Evolutionary conservation across 2,888 invertebrate species (phyloP).

Genomic region (Morpho deidamia): DNA sequence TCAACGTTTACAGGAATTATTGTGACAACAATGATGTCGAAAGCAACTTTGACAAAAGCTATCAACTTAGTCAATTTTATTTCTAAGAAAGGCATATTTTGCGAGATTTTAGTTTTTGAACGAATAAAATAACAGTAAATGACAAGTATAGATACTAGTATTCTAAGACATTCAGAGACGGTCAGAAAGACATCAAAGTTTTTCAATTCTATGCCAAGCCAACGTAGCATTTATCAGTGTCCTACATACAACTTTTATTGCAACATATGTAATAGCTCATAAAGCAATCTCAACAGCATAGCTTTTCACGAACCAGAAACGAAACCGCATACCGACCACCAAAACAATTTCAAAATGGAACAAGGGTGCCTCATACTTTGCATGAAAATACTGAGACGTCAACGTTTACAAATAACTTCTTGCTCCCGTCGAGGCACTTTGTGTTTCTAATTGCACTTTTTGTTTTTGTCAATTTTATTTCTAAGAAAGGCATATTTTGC

Average conservation of each 20-base stretch:
- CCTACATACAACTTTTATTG: slow-evolving; percentile 70
- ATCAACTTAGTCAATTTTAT: neutral
- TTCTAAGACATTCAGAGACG: neutral
- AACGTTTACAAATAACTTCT: slow-evolving; percentile 72
- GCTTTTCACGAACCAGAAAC: slow-evolving; percentile 49
- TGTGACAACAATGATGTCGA: slow-evolving; percentile 5
- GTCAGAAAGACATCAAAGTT: slow-evolving; percentile 23
- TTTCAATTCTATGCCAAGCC: slow-evolving; percentile 24
- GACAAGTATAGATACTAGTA: too few species aligned
- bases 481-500: slow-evolving; percentile 3
- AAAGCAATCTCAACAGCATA: slow-evolving; percentile 51
- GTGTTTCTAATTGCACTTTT: too few species aligned
- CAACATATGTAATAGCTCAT: slow-evolving; percentile 55
- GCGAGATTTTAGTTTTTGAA: neutral
- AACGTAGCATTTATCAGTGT: slow-evolving; percentile 70
- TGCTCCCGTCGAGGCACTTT: slow-evolving; percentile 58
- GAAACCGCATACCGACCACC: slow-evolving; percentile 54
- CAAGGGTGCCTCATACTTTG: slow-evolving; percentile 56
- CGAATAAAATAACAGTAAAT: neutral
- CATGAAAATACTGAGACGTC: slow-evolving; percentile 71
- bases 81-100: slow-evolving; percentile 3
- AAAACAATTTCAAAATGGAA: slow-evolving; percentile 68
- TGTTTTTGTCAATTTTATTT: too few species aligned
- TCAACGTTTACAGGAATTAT: slow-evolving; percentile 8
- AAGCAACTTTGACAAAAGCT: slow-evolving; percentile 7